Base-by-base conservation (phyloP, 2,888 invertebrate genomes). In the Apodemia zela region DNA sequence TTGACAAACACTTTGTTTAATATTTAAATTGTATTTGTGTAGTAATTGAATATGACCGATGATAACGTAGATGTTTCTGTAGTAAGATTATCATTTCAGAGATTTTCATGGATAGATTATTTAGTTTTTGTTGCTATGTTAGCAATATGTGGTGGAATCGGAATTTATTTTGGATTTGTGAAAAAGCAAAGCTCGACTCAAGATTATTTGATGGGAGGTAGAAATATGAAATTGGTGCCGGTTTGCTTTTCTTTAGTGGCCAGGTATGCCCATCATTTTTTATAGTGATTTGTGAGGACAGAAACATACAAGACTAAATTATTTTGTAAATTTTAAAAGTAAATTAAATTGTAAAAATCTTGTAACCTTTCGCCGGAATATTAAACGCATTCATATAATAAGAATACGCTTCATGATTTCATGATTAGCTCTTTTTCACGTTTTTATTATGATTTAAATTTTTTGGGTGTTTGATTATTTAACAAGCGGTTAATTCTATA, bases 191-290 rank as follows among this genome's bases (percentile, higher is more conserved):
- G 81, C 69, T 82, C 88, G 1, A 92, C 94, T 1, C 94, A 95
- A 74, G 95, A 95, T 71, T 97, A 97, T 80, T 92, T 97, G 69
- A 94, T 97, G 84, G 97, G 97, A 7, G 95, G 96, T 8, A 92
- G 96, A 68, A 94, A 94, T 75, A 96, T 97, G 96, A 92, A 93
- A 63, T 92, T 95, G 5, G 85, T 97, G 69, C 97, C 97, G 0
- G 95, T 97, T 38, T 94, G 96, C 42, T 93, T 97, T 82, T 97
- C 97, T 0, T 87, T 98, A 59, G 94, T 97, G 63, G 97, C 97
- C 42, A 97, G 94, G 95, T 95, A 87, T 80, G 78, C 69, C 51
- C 57, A 21, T 21, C 2, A 21, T 66, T 51, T 38, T 59, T n/a
- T 17, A 21, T 49, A 38, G 29, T 4, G 15, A 45, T n/a, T 45